Evolutionary conservation across 35 echinoderm and acorn worm genomes (phyloP).

Genomic region (Eucidaris tribuloides): DNA sequence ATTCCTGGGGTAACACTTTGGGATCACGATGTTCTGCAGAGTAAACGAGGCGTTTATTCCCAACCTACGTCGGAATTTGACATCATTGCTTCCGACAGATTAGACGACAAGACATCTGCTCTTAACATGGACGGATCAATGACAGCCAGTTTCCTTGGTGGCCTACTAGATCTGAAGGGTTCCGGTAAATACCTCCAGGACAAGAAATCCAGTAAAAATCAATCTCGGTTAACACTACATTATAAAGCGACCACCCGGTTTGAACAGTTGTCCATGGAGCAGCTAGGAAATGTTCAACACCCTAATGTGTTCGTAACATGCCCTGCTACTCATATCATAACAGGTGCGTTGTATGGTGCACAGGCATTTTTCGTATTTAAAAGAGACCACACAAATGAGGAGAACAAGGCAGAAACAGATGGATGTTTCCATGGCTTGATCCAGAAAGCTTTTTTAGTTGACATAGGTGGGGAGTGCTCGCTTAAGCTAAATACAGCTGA

Average conservation of each 20-base stretch:
- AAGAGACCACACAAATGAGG: neutral
- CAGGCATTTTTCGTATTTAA: conserved; percentile 38
- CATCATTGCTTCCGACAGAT: neutral
- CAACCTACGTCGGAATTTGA: no score
- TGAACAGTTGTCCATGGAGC: conserved; percentile 31
- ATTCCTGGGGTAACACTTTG: no score
- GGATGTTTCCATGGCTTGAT: neutral
- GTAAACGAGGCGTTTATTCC: no score
- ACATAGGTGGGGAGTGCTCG: neutral
- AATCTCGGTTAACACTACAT: conserved; percentile 10
- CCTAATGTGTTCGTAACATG: conserved; percentile 4
- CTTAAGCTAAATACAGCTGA: neutral
- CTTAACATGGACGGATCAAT: conserved; percentile 1
- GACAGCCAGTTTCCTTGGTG: conserved; percentile 11
- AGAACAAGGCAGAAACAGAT: neutral
- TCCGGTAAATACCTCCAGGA: conserved; percentile 8
- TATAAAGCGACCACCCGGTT: conserved; percentile 12
- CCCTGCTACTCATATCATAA: conserved; percentile 22
- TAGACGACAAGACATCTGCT: no score
- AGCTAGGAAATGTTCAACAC: neutral
- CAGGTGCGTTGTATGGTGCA: conserved; percentile 20
- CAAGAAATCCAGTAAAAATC: neutral
- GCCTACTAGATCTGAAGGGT: neutral
- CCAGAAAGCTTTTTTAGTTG: neutral
- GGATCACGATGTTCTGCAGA: no score